Conservation (phyloP, 2,888 invertebrate species). For the Alloplasta piceator region DNA sequence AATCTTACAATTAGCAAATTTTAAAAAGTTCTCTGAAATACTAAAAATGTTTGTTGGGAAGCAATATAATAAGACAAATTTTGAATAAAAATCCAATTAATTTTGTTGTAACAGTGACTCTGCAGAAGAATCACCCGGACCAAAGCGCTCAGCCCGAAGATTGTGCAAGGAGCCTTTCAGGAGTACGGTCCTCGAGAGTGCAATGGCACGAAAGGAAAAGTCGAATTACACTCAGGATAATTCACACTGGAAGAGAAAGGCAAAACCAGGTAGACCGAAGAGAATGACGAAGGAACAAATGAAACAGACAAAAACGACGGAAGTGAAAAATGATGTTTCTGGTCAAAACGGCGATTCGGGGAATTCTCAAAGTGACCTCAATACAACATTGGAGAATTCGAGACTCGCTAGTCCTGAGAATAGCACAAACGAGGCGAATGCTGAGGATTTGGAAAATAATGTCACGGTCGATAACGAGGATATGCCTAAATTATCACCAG, state of each 20-base stretch:
- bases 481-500: slow-evolving; percentile 81
- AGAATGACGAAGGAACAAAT: slow-evolving; percentile 73
- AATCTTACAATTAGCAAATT: no score
- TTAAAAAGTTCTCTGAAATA: neutral
- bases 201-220: slow-evolving; percentile 90
- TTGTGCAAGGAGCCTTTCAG: slow-evolving; percentile 86
- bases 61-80: neutral
- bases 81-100: slow-evolving; percentile 4
- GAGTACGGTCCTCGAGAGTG: slow-evolving; percentile 87
- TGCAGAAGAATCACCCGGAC: slow-evolving; percentile 79
- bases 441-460: slow-evolving; percentile 72
- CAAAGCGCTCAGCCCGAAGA: slow-evolving; percentile 87
- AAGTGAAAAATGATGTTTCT: slow-evolving; percentile 64
- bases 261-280: slow-evolving; percentile 79
- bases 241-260: slow-evolving; percentile 76
- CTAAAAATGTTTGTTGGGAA: neutral
- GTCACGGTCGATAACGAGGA: slow-evolving; percentile 77
- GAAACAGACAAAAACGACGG: slow-evolving; percentile 65
- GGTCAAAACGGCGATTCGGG: slow-evolving; percentile 68
- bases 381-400: slow-evolving; percentile 72
- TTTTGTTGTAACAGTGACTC: slow-evolving; percentile 73
- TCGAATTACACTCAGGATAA: slow-evolving; percentile 85
- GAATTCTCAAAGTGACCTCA: slow-evolving; percentile 69
- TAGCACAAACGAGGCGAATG: slow-evolving; percentile 57
- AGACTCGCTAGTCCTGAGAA: slow-evolving; percentile 71